phyloP scores from a whole-genome alignment of 2,888 invertebrate genomes.

The Epinotia nisella region DNA sequence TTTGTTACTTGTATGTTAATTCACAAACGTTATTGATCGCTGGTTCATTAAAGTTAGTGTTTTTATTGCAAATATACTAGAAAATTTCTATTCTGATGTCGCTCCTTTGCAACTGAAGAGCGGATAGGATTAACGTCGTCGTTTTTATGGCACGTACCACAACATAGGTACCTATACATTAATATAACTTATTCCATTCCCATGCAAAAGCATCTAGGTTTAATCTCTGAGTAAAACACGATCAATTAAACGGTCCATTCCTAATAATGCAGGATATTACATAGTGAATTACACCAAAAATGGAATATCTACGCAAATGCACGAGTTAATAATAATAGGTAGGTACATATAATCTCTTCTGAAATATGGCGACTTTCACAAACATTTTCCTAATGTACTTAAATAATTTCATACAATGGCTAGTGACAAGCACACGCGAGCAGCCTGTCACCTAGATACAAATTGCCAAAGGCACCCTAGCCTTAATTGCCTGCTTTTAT shows the following conservation, averaged over 20 bases:
- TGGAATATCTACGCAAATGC: constrained; percentile 2
- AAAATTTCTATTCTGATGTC: background rate
- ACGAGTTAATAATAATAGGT: background rate
- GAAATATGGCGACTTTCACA: constrained; percentile 17
- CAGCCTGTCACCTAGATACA: background rate
- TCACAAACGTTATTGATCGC: background rate
- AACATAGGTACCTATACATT: background rate
- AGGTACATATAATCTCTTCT: constrained; percentile 7
- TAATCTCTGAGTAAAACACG: background rate
- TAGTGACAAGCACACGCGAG: background rate
- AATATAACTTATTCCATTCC: background rate
- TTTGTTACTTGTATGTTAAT: no score
- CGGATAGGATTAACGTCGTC: background rate
- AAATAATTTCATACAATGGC: constrained; percentile 16
- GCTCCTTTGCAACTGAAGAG: background rate
- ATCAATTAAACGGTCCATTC: background rate
- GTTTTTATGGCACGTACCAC: constrained; percentile 2
- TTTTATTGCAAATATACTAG: background rate
- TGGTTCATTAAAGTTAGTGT: background rate
- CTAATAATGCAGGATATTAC: background rate
- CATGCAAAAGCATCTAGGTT: background rate
- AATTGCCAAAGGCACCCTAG: background rate
- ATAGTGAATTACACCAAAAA: background rate
- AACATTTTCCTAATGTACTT: background rate
- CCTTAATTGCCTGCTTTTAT: constrained; percentile 73